phyloP scores from a whole-genome alignment of 2,797 vertebrate genomes.

The Gadopsis marmoratus region DNA sequence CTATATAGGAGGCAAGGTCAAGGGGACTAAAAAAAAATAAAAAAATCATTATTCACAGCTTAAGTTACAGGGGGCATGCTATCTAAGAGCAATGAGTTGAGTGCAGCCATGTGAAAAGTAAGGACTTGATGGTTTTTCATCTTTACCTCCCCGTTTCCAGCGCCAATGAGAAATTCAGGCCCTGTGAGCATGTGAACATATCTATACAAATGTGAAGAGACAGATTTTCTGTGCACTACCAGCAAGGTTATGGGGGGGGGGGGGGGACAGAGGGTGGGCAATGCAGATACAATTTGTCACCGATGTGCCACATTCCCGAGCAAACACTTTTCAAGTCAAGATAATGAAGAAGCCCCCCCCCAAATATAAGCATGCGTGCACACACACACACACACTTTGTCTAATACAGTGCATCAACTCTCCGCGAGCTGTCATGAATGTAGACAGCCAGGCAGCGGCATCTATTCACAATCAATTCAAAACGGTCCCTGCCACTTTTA shows the following conservation, averaged over 20 bases:
- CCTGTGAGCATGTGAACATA: constrained; percentile 67
- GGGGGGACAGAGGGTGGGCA: constrained; percentile 42
- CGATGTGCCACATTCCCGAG: constrained; percentile 60
- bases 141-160: constrained; percentile 43
- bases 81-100: constrained; percentile 69
- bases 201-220: constrained; percentile 75
- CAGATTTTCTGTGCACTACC: constrained; percentile 65
- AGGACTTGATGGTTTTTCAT: constrained; percentile 60
- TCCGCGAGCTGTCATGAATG: constrained; percentile 72
- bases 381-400: constrained; percentile 28
- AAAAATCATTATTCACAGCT: constrained; percentile 72
- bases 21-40: constrained; percentile 47
- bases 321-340: constrained; percentile 70
- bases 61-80: constrained; percentile 57
- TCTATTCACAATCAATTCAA: constrained; percentile 77
- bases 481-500: constrained; percentile 74
- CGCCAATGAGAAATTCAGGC: constrained; percentile 63
- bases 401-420: constrained; percentile 59
- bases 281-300: constrained; percentile 66
- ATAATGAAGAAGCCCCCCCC: constrained; percentile 63
- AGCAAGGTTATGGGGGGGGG: constrained; percentile 69
- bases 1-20: constrained; percentile 61
- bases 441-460: constrained; percentile 71
- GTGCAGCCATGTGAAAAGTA: constrained; percentile 74
- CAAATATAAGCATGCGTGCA: not conserved